phyloP scores from a whole-genome alignment of 2,113 vertebrate species.

The Oriolus oriolus region DNA sequence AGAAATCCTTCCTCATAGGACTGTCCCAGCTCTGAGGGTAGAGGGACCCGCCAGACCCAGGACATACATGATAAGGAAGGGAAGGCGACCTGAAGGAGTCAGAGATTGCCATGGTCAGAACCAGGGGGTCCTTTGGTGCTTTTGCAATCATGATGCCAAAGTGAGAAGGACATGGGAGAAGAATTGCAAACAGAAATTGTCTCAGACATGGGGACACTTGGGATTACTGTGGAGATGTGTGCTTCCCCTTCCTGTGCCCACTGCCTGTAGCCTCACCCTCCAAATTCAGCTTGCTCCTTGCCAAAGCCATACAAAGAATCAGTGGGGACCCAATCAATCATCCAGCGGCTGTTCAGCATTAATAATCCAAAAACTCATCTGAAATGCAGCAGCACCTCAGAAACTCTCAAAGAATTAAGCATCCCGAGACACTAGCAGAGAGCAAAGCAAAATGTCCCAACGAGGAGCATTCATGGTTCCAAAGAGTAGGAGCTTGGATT shows the following conservation, averaged over 20 bases:
- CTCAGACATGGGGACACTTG: not conserved
- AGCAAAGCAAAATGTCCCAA: not conserved
- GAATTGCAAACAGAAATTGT: not conserved
- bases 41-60: not conserved
- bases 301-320: not conserved
- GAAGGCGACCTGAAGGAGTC: not conserved
- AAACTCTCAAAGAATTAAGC: not conserved
- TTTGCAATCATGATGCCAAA: not conserved
- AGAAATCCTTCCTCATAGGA: not conserved
- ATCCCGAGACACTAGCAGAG: not conserved
- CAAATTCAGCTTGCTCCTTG: not conserved
- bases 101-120: not conserved
- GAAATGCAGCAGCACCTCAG: not conserved
- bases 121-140: not conserved
- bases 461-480: not conserved
- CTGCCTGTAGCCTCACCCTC: not conserved
- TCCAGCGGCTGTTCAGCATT: not conserved
- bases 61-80: not conserved
- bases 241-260: not conserved
- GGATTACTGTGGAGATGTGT: not conserved
- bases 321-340: not conserved
- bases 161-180: not conserved
- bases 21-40: not conserved
- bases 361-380: not conserved
- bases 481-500: not conserved